phyloP scores from a whole-genome alignment of 2,797 vertebrate genomes.

The Hydrolagus colliei region DNA sequence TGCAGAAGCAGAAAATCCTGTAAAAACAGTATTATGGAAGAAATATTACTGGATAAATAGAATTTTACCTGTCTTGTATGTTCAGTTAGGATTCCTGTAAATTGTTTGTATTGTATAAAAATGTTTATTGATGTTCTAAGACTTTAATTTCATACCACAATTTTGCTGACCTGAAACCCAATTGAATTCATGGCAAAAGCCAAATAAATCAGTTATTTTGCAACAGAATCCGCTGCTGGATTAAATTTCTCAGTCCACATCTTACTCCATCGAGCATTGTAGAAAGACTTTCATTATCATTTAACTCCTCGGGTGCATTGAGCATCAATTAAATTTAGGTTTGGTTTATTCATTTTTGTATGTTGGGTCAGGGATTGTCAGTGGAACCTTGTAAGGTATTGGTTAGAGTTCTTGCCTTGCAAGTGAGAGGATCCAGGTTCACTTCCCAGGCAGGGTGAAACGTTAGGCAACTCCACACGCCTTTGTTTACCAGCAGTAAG shows the following conservation, averaged over 20 bases:
- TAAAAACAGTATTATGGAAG: background rate
- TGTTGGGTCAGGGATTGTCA: too few relatives aligned
- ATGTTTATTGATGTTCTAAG: background rate
- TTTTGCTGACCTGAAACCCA: background rate
- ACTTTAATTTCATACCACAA: background rate
- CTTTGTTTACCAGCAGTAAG: too few relatives aligned
- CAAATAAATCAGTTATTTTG: background rate
- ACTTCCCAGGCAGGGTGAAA: too few relatives aligned
- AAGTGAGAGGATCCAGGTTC: too few relatives aligned
- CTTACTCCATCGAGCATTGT: too few relatives aligned
- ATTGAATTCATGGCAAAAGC: background rate
- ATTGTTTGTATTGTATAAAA: background rate
- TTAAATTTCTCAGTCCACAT: background rate
- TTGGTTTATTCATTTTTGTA: too few relatives aligned
- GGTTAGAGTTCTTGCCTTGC: too few relatives aligned
- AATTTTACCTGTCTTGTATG: background rate
- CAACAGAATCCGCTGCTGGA: background rate
- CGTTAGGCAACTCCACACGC: too few relatives aligned
- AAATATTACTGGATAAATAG: background rate
- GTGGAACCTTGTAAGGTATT: too few relatives aligned
- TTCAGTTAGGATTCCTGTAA: slow-evolving; percentile 1
- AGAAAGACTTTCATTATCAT: too few relatives aligned
- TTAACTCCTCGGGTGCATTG: background rate
- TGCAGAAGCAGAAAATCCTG: background rate
- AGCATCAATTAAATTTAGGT: background rate